phyloP scores from a whole-genome alignment of 2,888 invertebrate genomes.

The Eremobia ochroleuca region DNA sequence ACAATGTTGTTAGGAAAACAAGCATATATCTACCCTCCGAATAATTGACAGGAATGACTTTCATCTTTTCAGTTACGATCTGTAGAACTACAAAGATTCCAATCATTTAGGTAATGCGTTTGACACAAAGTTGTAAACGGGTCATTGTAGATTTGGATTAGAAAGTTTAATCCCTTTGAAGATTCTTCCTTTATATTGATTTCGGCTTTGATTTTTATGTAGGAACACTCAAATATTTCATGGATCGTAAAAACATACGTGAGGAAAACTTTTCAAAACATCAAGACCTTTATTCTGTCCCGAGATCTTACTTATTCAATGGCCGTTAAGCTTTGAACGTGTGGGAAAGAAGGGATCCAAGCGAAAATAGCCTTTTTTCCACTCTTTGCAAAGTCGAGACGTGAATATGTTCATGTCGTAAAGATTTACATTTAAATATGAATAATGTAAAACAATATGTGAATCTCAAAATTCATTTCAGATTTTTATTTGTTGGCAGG shows the following conservation, averaged over 20 bases:
- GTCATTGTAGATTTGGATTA: conserved; percentile 28
- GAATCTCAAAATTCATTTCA: conserved; percentile 31
- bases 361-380: conserved; percentile 40
- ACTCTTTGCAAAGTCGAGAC: conserved; percentile 38
- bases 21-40: not conserved
- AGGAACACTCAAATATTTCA: conserved; percentile 37
- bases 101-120: conserved; percentile 13
- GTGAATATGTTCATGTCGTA: conserved; percentile 29
- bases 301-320: conserved; percentile 55
- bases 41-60: conserved; percentile 9
- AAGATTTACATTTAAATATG: conserved; percentile 34
- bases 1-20: conserved; percentile 24
- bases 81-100: conserved; percentile 6
- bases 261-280: conserved; percentile 28
- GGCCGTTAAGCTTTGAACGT: conserved; percentile 52
- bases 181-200: conserved; percentile 12
- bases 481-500: conserved; percentile 26
- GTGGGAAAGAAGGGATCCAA: conserved; percentile 44
- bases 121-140: conserved; percentile 21
- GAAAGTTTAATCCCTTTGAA: conserved; percentile 12
- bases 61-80: conserved; percentile 7
- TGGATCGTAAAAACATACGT: conserved; percentile 32
- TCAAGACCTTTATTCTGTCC: conserved; percentile 33
- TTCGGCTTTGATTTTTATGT: conserved; percentile 26
- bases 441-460: conserved; percentile 47